These are phyloP conservation scores for Eciton burchellii DNA, from an alignment of 1,140 invertebrate genomes.

Conservation along the genomic window DNA sequence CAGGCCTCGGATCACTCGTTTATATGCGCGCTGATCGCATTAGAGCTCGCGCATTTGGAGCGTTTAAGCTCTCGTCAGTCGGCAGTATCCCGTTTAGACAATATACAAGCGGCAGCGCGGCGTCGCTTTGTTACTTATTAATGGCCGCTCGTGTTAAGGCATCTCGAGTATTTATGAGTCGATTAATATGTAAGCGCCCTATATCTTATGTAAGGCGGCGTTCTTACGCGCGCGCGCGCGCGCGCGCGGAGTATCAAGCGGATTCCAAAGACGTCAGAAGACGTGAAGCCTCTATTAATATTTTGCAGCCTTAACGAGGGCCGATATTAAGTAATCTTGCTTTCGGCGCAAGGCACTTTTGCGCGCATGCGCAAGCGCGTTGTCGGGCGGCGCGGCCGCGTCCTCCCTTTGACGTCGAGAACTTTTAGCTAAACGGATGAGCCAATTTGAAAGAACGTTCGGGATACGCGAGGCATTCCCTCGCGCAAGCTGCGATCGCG, in stretches of 20 bases:
- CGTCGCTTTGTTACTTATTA: constrained; percentile 50
- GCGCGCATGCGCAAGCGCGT: constrained; percentile 30
- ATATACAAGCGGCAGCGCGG: constrained; percentile 27
- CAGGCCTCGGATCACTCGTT: not conserved
- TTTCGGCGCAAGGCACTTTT: constrained; percentile 39
- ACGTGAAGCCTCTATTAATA: constrained; percentile 48
- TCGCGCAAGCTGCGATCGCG: constrained; percentile 2
- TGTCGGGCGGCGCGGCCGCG: constrained; percentile 39
- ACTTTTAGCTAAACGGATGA: constrained; percentile 56
- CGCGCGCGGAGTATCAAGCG: constrained; percentile 41
- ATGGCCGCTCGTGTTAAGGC: constrained; percentile 29
- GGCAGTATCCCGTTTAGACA: constrained; percentile 48
- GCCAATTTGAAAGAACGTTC: constrained; percentile 54
- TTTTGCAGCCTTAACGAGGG: constrained; percentile 47
- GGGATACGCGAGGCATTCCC: constrained; percentile 1
- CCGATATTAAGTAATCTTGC: constrained; percentile 49
- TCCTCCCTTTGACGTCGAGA: constrained; percentile 46
- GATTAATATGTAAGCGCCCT: constrained; percentile 61
- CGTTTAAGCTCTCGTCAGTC: constrained; percentile 39
- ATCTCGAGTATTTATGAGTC: constrained; percentile 46
- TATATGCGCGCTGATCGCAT: constrained; percentile 4
- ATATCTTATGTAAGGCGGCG: constrained; percentile 49
- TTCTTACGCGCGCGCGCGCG: constrained; percentile 14
- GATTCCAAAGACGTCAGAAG: constrained; percentile 56
- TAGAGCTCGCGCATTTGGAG: constrained; percentile 5